phyloP scores from a whole-genome alignment of 2,888 invertebrate species.

The Caradrina kadenii region DNA sequence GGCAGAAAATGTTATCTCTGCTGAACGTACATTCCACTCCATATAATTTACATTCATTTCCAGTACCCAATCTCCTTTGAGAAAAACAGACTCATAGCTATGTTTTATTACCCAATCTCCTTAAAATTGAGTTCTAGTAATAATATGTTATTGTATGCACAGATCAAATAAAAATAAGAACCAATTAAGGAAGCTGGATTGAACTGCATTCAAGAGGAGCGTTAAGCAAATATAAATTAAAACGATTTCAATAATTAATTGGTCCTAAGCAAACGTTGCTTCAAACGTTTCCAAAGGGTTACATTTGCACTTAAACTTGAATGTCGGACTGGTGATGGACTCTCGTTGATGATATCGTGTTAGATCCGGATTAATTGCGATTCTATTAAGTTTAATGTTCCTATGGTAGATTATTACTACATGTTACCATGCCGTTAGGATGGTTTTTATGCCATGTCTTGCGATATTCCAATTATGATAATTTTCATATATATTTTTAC shows the following conservation, averaged over 20 bases:
- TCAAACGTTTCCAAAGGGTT: constrained; percentile 64
- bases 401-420: too few species aligned
- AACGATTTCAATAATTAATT: constrained; percentile 69
- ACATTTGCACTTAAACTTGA: constrained; percentile 67
- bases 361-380: constrained; percentile 13
- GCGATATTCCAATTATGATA: too few species aligned
- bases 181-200: constrained; percentile 14
- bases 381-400: too few species aligned
- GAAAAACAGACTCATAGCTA: too few species aligned
- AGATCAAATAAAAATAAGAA: constrained; percentile 34
- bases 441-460: too few species aligned
- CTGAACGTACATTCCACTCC: too few species aligned
- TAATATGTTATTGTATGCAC: constrained; percentile 13
- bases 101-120: not conserved
- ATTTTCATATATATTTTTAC: too few species aligned
- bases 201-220: constrained; percentile 42
- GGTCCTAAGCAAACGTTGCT: constrained; percentile 66
- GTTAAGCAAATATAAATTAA: constrained; percentile 56
- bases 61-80: too few species aligned
- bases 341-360: constrained; percentile 26
- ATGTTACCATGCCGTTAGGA: too few species aligned
- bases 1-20: too few species aligned
- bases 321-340: constrained; percentile 34
- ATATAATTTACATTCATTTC: too few species aligned
- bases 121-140: not conserved